Base-by-base conservation (phyloP, 2,113 vertebrate species). In the Marmota flaviventris region DNA sequence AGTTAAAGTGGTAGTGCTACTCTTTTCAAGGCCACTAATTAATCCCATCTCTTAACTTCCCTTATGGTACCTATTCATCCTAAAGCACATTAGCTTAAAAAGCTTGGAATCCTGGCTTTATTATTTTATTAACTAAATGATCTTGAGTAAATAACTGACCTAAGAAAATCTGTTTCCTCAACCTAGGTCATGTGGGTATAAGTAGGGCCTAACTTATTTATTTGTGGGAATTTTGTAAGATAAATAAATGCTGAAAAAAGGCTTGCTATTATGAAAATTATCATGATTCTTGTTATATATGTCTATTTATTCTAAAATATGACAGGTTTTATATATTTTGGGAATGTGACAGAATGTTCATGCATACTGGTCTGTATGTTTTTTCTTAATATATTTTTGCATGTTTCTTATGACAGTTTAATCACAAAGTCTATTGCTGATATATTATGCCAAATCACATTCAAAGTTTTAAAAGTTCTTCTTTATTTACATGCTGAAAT, bases 281-380 rank as follows among this genome's bases (percentile, higher is more conserved):
- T 65, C 4, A n/a, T 78, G 73, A 93, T 79, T 93, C 5, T 65
- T 77, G 42, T 29, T 45, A 88, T 8, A 70, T 24, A 51, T 89
- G n/a, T 58, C 8, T 96, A 73, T 73, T 93, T 6, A 29, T 2
- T 86, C 45, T 75, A 93, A 97, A 97, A 85, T 81, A 70, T 37
- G 65, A 89, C 24, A 84, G 58, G n/a, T 39, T 77, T 2, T 83
- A 3, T 78, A 73, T 37, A 70, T n/a, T 45, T 8, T 91, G 14
- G 11, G 9, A 92, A 82, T 56, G 9, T 42, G 3, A 65, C 51
- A 75, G 42, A 73, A 85, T 97, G 9, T 81, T 82, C 76, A 7
- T 14, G 73, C 9, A 78, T 94, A 89, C 53, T 86, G 17, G 24
- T 83, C 37, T 27, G 8, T 32, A 45, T 27, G 61, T 42, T 85